Conservation (phyloP, 1,140 invertebrate species). For the Macrosteles quadrilineatus region DNA sequence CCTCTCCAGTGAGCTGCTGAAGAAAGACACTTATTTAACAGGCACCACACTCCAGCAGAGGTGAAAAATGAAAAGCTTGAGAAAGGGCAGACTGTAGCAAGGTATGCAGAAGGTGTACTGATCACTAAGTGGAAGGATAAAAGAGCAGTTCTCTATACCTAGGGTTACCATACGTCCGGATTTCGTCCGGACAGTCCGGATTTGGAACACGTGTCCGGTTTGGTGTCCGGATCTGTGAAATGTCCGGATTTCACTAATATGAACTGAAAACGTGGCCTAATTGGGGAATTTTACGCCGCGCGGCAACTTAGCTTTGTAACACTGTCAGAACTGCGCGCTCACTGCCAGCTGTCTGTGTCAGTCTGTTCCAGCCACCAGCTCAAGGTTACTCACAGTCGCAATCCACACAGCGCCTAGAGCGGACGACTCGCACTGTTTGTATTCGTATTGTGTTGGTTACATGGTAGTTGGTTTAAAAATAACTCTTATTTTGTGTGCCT, state of each 20-base stretch:
- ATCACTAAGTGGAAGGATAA: not conserved
- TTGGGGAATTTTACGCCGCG: no score
- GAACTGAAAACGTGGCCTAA: no score
- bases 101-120: not conserved
- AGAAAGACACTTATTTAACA: not conserved
- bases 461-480: no score
- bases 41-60: not conserved
- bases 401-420: not conserved
- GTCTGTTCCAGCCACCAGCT: not conserved
- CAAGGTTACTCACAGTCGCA: not conserved
- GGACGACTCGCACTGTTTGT: no score
- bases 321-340: no score
- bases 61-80: constrained; percentile 6
- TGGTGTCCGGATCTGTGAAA: not conserved
- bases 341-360: no score
- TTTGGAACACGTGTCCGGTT: not conserved
- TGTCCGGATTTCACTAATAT: not conserved
- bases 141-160: not conserved
- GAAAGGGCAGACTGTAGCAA: not conserved
- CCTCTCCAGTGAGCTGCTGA: constrained; percentile 10
- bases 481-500: no score
- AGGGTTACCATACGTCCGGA: not conserved
- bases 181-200: not conserved
- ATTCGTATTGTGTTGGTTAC: no score
- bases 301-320: no score